Percentiles rank a stretch among this genome's conserved stretches.
Conservation (phyloP, 1,140 invertebrate species). For the Apis laboriosa region DNA sequence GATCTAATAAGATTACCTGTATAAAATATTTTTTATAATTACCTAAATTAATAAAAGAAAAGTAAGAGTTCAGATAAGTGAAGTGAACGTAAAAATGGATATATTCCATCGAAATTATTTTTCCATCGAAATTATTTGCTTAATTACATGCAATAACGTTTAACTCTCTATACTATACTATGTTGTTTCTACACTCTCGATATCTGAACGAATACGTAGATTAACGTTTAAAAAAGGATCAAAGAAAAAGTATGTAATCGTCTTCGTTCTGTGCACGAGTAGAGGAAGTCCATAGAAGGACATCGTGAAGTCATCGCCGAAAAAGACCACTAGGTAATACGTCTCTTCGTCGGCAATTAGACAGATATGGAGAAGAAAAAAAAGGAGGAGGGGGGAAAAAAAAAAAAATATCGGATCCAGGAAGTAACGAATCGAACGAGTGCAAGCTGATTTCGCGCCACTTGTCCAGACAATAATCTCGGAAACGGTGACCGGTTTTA, state of each 20-base stretch:
- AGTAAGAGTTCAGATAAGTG: too few species aligned
- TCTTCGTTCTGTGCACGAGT: conserved; percentile 22
- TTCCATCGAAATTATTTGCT: too few species aligned
- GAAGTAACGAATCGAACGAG: conserved; percentile 24
- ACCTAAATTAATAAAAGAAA: too few species aligned
- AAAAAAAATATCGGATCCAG: conserved; percentile 13
- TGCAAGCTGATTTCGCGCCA: conserved; percentile 13
- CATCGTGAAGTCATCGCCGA: conserved; percentile 51
- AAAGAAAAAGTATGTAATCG: neutral
- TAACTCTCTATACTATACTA: too few species aligned
- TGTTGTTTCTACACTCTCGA: too few species aligned
- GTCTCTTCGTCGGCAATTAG: neutral
- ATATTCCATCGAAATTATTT: too few species aligned
- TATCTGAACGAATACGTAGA: too few species aligned
- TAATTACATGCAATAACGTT: too few species aligned
- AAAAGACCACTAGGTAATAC: conserved; percentile 33
- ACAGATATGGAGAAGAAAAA: neutral
- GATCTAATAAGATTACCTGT: too few species aligned
- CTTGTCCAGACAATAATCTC: conserved; percentile 23
- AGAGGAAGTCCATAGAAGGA: conserved; percentile 50
- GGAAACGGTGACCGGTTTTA: conserved; percentile 19
- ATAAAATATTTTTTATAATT: too few species aligned
- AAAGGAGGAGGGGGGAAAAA: neutral
- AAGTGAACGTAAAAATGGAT: too few species aligned
- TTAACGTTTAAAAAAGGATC: too few species aligned